These are phyloP conservation scores for Aporrectodea caliginosa DNA, from an alignment of 1,140 invertebrate species.

Conservation along the genomic window DNA sequence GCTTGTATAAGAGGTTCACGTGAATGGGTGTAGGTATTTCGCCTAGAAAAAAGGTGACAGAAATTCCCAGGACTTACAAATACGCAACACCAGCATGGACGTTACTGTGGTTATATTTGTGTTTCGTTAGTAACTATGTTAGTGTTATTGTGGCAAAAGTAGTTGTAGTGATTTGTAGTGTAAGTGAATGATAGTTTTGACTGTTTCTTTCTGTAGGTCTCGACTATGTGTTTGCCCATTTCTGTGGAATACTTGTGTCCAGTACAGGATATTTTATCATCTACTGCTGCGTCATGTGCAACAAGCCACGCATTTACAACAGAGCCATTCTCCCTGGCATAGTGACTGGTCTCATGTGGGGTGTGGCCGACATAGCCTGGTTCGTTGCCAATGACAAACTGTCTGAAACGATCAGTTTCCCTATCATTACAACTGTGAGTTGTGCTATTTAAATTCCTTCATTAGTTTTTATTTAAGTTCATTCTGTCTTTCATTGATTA, in stretches of 20 bases:
- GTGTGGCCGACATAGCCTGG: conserved; percentile 52
- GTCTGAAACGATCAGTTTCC: conserved; percentile 55
- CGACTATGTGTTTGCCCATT: conserved; percentile 58
- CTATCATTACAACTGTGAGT: conserved; percentile 50
- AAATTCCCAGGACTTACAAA: too few relatives aligned
- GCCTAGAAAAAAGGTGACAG: too few relatives aligned
- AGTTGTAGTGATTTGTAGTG: too few relatives aligned
- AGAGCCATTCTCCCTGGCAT: conserved; percentile 54
- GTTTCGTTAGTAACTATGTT: too few relatives aligned
- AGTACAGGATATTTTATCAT: conserved; percentile 53
- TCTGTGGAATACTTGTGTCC: conserved; percentile 54
- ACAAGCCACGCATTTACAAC: conserved; percentile 53
- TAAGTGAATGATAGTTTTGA: too few relatives aligned
- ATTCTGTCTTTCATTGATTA: too few relatives aligned
- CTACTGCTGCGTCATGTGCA: conserved; percentile 50
- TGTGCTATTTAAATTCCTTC: neutral
- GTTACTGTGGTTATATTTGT: too few relatives aligned
- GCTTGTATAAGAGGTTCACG: too few relatives aligned
- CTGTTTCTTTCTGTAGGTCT: conserved; percentile 44
- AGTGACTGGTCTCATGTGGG: conserved; percentile 57
- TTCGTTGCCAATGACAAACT: conserved; percentile 56
- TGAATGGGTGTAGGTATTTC: too few relatives aligned
- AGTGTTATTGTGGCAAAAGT: too few relatives aligned
- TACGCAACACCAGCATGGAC: too few relatives aligned
- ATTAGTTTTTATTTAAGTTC: conserved; percentile 2